phyloP scores from a whole-genome alignment of 2,888 invertebrate species.

The Caenorhabditis sp. region DNA sequence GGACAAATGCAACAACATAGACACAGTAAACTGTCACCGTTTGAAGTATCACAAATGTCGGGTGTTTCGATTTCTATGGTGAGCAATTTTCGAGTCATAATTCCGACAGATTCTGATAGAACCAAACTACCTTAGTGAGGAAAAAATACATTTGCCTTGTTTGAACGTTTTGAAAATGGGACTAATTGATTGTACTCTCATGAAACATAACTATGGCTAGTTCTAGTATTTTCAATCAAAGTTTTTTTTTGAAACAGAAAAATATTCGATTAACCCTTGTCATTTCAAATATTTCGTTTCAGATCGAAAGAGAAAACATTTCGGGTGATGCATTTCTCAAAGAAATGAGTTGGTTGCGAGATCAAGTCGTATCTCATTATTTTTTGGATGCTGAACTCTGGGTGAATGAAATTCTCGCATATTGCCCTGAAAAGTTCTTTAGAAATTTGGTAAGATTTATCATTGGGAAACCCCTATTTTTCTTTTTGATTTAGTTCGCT shows the following conservation, averaged over 20 bases:
- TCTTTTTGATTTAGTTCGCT: too few species aligned
- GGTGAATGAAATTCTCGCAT: conserved; percentile 30
- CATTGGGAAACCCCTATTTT: background rate
- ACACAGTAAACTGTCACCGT: conserved; percentile 16
- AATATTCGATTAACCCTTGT: too few species aligned
- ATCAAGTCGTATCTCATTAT: conserved; percentile 51
- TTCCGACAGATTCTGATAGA: too few species aligned
- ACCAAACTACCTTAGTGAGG: too few species aligned
- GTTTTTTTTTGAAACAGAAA: too few species aligned
- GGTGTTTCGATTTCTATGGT: conserved; percentile 36
- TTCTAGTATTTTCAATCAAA: too few species aligned
- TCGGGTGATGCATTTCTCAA: conserved; percentile 37
- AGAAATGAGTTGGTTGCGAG: conserved; percentile 59
- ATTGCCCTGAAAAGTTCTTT: conserved; percentile 28
- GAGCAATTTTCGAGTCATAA: background rate
- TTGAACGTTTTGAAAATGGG: too few species aligned
- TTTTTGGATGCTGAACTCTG: conserved; percentile 57
- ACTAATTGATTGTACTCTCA: too few species aligned
- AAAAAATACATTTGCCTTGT: too few species aligned
- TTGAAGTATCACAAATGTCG: conserved; percentile 34
- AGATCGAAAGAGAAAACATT: conserved; percentile 34
- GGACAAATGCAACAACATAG: conserved; percentile 15
- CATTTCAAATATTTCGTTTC: too few species aligned
- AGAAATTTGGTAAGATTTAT: background rate
- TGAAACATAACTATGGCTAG: too few species aligned